Percentiles rank a stretch among this genome's conserved stretches.
Conservation (phyloP, 2,888 invertebrate species). For the Heteromyza rotundicornis region DNA sequence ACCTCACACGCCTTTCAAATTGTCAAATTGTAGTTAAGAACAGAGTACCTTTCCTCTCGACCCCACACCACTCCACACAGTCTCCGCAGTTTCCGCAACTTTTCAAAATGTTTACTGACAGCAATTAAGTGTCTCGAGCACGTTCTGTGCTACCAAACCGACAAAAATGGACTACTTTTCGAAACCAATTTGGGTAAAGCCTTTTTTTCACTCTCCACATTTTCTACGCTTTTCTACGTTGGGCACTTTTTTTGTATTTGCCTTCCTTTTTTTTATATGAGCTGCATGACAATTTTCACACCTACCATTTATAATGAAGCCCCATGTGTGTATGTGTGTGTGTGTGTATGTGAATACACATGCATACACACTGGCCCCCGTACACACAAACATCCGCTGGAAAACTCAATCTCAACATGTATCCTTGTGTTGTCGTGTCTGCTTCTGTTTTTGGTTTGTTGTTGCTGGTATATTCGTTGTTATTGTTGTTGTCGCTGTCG, state of each 20-base stretch:
- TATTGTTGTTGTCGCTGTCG: not conserved
- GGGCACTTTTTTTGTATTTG: too few relatives aligned
- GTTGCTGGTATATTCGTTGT: not conserved
- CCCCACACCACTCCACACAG: not conserved
- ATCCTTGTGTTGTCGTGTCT: not conserved
- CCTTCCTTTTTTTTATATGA: not conserved
- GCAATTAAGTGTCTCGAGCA: conserved; percentile 6
- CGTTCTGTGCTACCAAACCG: not conserved
- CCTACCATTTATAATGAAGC: not conserved
- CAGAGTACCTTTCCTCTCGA: too few relatives aligned
- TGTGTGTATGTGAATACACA: too few relatives aligned
- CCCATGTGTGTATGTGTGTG: not conserved
- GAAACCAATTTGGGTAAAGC: not conserved
- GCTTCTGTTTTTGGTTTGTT: not conserved
- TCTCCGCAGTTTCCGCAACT: not conserved
- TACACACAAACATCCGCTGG: not conserved
- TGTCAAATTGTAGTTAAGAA: too few relatives aligned
- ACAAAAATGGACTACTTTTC: not conserved
- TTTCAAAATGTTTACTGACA: conserved; percentile 3
- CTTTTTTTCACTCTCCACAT: not conserved
- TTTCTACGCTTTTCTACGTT: not conserved
- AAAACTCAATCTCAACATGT: conserved; percentile 3
- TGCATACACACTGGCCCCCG: not conserved
- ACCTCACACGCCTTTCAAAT: not conserved
- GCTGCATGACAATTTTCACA: not conserved